Evolutionary conservation across 2,797 vertebrate species (phyloP).

Genomic region (Chanos chanos): DNA sequence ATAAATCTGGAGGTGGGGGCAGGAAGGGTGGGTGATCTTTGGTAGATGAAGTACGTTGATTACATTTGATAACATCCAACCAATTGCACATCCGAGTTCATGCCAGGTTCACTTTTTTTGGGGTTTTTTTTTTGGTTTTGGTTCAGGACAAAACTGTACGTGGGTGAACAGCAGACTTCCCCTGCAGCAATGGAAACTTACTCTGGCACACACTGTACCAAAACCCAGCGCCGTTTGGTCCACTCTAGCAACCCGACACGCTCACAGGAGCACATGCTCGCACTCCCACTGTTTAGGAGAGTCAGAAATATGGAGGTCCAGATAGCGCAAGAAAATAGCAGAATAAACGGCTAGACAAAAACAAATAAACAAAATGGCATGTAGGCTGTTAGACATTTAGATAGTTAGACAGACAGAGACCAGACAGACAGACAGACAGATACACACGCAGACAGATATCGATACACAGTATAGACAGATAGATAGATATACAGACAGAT

Average conservation of each 20-base stretch:
- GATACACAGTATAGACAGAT: too few relatives aligned
- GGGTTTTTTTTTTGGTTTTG: neutral
- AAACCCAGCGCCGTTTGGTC: neutral
- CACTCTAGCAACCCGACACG: neutral
- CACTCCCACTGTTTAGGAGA: neutral
- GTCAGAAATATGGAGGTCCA: neutral
- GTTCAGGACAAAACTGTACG: slow-evolving; percentile 10
- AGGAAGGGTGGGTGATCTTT: too few relatives aligned
- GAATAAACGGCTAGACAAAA: too few relatives aligned
- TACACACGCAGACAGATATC: too few relatives aligned
- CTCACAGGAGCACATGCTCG: neutral
- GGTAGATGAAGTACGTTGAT: neutral
- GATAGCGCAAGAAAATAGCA: too few relatives aligned
- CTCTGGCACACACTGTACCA: slow-evolving; percentile 10
- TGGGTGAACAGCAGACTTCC: neutral
- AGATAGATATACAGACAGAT: too few relatives aligned
- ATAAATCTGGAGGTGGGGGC: too few relatives aligned
- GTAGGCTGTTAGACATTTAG: too few relatives aligned
- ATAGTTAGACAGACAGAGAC: too few relatives aligned
- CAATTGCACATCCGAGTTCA: neutral
- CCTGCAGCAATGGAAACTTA: slow-evolving; percentile 37
- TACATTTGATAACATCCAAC: neutral
- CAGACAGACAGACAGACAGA: too few relatives aligned
- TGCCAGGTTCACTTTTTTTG: too few relatives aligned
- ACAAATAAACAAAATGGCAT: too few relatives aligned